Evolutionary conservation across 2,797 vertebrate genomes (phyloP).

Genomic region (Karalla daura): DNA sequence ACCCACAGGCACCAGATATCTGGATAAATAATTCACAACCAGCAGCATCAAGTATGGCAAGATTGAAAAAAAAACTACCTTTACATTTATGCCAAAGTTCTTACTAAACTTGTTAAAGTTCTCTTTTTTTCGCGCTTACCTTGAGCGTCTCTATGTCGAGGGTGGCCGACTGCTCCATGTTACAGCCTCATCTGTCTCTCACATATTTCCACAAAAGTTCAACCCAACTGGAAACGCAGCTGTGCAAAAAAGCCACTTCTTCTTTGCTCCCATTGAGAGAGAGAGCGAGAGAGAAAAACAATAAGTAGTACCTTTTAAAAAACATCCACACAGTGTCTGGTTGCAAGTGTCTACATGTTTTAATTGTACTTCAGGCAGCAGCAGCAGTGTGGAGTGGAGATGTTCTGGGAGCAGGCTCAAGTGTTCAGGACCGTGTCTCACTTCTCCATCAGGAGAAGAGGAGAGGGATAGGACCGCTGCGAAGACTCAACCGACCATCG

Average conservation of each 20-base stretch:
- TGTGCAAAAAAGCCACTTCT: neutral
- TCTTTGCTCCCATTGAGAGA: slow-evolving; percentile 8
- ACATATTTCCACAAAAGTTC: slow-evolving; percentile 75
- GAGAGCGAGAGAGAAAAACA: too few relatives aligned
- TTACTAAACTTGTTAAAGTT: neutral
- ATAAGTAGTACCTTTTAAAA: too few relatives aligned
- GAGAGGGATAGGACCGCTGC: slow-evolving; percentile 14
- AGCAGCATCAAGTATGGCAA: neutral
- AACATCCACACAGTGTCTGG: neutral
- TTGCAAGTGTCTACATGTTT: too few relatives aligned
- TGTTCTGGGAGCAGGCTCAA: neutral
- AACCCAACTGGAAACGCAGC: neutral
- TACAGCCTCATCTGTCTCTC: slow-evolving; percentile 46
- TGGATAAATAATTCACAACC: neutral
- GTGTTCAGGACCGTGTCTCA: slow-evolving; percentile 20
- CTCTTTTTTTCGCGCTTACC: slow-evolving; percentile 83
- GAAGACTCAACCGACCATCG: slow-evolving; percentile 18
- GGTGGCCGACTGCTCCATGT: slow-evolving; percentile 86
- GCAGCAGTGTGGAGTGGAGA: too few relatives aligned
- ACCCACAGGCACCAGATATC: neutral
- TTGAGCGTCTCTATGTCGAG: slow-evolving; percentile 88
- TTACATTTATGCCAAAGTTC: too few relatives aligned
- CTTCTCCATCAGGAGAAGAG: slow-evolving; percentile 10
- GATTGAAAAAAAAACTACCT: neutral
- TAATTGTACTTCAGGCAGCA: neutral